Evolutionary conservation across 2,113 vertebrate genomes (phyloP), one percentile per base, ranked within the genome.

Genomic region (Corythornis vintsioides): DNA sequence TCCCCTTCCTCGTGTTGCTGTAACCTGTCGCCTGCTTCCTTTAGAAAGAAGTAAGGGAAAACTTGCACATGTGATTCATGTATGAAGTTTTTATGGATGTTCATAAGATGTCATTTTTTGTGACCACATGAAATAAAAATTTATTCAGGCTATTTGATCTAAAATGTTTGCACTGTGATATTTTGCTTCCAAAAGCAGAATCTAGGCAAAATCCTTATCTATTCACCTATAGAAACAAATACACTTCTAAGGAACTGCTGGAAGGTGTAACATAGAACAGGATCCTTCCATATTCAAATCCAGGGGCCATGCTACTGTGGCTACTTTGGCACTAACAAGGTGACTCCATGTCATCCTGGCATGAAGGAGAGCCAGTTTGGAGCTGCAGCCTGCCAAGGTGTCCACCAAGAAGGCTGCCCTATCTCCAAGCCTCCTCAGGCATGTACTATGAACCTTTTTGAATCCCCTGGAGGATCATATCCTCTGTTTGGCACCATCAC

Each of bases 371-470:
- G 20, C 11, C 24, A 29, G 5, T 10, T 11, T 57, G 53, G 66
- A 73, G 43, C 20, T 76, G 29, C 43, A 88, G 14, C 29, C 21
- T 53, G 69, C 18, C 0, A 1, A 60, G 25, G n/a, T 19, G 20
- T 17, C 65, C 57, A 35, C 24, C 10, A 28, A 11, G 45, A 75
- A 53, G 15, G 7, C 28, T 85, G 50, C 11, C 29, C 29, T 43
- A 82, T 6, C n/a, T 86, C 40, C 5, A 4, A 74, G 35, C 29
- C n/a, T 82, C 26, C 45, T 43, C 0, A 0, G 10, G 47, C 14
- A 61, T 2, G 3, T 2, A 13, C 12, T 26, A 19, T 0, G 0
- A 40, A 52, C 9, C 26, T 48, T 48, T 72, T 33, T 1, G 10
- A 35, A 76, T 25, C 63, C 35, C 57, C 18, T 0, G 2, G 26